Conservation (phyloP, 64 coral and sea anemone genomes). For the Catalaphyllia jardinei region DNA sequence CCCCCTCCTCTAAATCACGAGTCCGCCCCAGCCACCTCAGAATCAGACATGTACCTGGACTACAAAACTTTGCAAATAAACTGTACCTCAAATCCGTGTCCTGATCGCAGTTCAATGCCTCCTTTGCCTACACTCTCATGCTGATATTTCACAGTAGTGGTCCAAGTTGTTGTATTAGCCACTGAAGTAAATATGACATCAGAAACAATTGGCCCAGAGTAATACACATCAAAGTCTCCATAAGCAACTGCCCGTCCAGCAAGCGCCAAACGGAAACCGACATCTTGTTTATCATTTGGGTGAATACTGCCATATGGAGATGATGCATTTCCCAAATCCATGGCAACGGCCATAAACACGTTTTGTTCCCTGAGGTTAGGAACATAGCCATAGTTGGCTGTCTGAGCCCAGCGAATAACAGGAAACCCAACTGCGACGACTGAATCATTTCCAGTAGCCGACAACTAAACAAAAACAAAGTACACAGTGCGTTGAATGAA, state of each 20-base stretch:
- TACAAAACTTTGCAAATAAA: too few species aligned
- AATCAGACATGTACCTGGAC: too few species aligned
- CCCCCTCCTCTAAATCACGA: too few species aligned
- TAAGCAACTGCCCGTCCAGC: constrained; percentile 86
- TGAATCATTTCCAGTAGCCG: constrained; percentile 54
- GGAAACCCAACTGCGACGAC: constrained; percentile 65
- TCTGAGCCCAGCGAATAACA: constrained; percentile 94
- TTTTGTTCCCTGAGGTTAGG: constrained; percentile 71
- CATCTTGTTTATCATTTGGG: constrained; percentile 92
- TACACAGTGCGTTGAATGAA: neutral
- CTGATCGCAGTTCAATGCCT: constrained; percentile 74
- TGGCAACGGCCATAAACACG: constrained; percentile 95
- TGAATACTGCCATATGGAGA: constrained; percentile 90
- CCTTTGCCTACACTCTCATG: constrained; percentile 57
- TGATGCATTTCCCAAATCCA: constrained; percentile 93
- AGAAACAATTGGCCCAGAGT: constrained; percentile 70
- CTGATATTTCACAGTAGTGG: constrained; percentile 49
- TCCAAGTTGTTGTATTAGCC: constrained; percentile 16
- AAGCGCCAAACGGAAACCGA: constrained; percentile 79
- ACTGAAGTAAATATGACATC: constrained; percentile 5
- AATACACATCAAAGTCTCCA: constrained; percentile 68
- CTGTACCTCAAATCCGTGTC: constrained; percentile 68
- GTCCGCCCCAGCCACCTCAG: too few species aligned
- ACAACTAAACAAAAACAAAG: constrained; percentile 58
- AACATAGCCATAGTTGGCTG: constrained; percentile 91